These are phyloP conservation scores for Corvus cornix DNA, from an alignment of 2,113 vertebrate species.

Conservation along the genomic window DNA sequence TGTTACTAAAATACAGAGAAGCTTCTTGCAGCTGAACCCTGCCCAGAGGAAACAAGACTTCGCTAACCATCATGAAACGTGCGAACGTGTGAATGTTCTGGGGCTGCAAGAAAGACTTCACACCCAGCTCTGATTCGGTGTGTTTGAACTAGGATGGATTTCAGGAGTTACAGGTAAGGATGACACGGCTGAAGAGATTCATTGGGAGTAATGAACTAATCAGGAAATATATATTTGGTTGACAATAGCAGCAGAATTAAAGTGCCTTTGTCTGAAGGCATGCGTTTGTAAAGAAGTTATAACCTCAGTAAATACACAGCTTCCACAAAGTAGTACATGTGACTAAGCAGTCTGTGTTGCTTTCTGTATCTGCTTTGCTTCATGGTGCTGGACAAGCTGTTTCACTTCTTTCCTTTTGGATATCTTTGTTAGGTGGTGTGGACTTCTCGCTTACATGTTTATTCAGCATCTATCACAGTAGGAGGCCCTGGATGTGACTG, in stretches of 20 bases:
- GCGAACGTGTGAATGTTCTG: background rate
- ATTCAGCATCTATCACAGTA: slow-evolving; percentile 34
- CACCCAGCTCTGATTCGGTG: background rate
- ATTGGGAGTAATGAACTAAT: background rate
- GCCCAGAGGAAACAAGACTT: background rate
- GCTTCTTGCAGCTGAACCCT: background rate
- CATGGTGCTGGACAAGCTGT: background rate
- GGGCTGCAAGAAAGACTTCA: background rate
- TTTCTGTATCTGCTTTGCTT: background rate
- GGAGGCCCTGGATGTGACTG: slow-evolving; percentile 38
- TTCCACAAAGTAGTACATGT: background rate
- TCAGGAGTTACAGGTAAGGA: background rate
- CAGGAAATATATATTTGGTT: background rate
- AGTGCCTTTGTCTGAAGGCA: background rate
- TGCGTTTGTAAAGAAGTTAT: background rate
- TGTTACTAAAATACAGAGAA: background rate
- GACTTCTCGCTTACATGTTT: slow-evolving; percentile 27
- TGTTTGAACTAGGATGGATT: background rate
- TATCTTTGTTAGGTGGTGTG: background rate
- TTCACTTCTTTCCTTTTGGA: slow-evolving; percentile 9
- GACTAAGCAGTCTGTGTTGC: background rate
- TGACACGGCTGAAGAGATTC: background rate
- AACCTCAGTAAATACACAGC: background rate
- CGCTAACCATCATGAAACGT: background rate
- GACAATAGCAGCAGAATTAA: background rate